Conservation (phyloP, 2,888 invertebrate species). For the Ramazzottius varieornatus region DNA sequence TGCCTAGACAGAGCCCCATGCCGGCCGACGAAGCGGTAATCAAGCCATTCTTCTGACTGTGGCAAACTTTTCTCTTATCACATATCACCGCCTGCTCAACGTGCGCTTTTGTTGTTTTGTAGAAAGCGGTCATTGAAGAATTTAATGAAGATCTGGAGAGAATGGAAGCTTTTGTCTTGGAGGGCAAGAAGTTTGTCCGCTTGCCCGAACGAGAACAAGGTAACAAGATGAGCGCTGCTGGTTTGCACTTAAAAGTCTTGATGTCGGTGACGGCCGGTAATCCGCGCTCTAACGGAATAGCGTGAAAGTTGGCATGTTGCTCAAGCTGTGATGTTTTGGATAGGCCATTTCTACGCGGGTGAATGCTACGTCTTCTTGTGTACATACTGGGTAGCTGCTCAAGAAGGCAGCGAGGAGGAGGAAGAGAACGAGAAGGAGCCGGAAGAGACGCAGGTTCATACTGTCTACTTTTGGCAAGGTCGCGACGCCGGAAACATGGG, state of each 20-base stretch:
- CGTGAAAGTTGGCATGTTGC: no score
- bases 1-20: conserved; percentile 73
- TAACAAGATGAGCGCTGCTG: conserved; percentile 13
- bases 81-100: background rate
- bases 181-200: conserved; percentile 85
- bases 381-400: conserved; percentile 59
- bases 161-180: conserved; percentile 88
- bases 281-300: no score
- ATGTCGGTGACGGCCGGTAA: no score
- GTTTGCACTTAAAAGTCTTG: no score
- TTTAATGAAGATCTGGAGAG: conserved; percentile 95
- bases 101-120: background rate
- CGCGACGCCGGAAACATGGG: conserved; percentile 89
- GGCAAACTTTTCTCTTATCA: background rate
- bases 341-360: conserved; percentile 59
- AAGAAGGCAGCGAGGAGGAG: conserved; percentile 22
- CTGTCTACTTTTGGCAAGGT: conserved; percentile 99
- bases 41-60: conserved; percentile 6
- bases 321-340: no score
- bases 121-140: conserved; percentile 56
- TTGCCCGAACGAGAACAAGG: conserved; percentile 79
- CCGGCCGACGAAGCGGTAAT: conserved; percentile 42
- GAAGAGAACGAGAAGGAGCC: conserved; percentile 29
- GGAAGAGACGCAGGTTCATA: conserved; percentile 29
- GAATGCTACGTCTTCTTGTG: conserved; percentile 97